Base-by-base conservation (phyloP, 1,140 invertebrate species). In the Papilio aristodemus region DNA sequence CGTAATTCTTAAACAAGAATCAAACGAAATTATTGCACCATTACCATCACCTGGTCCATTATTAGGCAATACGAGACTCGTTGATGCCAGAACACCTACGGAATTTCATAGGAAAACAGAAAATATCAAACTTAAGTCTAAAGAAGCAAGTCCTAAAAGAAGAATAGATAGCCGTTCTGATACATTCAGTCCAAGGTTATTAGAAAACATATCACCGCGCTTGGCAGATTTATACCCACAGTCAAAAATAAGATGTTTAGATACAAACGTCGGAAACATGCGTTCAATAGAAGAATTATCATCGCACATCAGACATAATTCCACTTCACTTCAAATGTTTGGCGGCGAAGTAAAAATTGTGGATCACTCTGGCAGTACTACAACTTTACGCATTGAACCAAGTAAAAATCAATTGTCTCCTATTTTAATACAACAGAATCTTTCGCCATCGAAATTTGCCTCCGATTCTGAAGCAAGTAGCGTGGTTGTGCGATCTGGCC, bases 21-120 rank as follows among this genome's bases (percentile, higher is more conserved):
- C 92, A 59, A 89, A 83, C 58, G 93, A 94, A 39, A 72, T 92
- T 22, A 89, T 92, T 80, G 83, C 93, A 38, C 90, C 95, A 0
- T 85, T 96, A 8, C 95, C 95, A 8, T 96, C 95, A 9, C 96
- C 96, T 0, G 96, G 96, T 0, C 96, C 96, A 0, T 89, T 96
- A 69, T 88, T 96, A 14, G 95, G 96, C 2, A 95, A 95, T 74
- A 97, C 96, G 8, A 93, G 95, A 36, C 86, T 97, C 25, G 94
- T 97, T n/a, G 95, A 96, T 77, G 81, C 87, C 22, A 86, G 89
- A 76, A 71, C 77, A 22, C 75, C 83, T 37, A 71, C 81, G 27
- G 89, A 91, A 19, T 82, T 79, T 46, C 73, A 73, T 63, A 82
- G 81, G 71, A 89, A 85, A 80, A 78, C 74, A 32, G 87, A 90